Conservation (phyloP, 2,888 invertebrate genomes). For the Caenorhabditis sp. region DNA sequence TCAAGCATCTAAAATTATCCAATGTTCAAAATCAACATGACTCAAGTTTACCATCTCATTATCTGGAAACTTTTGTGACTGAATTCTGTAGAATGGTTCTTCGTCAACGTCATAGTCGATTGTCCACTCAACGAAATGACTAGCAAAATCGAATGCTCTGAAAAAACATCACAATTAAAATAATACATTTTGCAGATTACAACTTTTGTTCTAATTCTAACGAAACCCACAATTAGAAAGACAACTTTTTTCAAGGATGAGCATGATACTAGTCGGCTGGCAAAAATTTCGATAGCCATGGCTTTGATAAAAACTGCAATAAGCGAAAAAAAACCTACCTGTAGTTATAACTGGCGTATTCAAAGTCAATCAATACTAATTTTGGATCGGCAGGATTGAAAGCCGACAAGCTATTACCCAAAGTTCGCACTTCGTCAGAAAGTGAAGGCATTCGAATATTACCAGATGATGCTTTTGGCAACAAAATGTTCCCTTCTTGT, state of each 20-base stretch:
- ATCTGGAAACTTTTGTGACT: constrained; percentile 43
- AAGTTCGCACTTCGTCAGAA: constrained; percentile 52
- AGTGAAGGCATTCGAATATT: constrained; percentile 66
- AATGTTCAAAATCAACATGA: too few species aligned
- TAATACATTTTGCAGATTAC: too few species aligned
- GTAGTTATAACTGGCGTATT: constrained; percentile 93
- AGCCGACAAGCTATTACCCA: constrained; percentile 60
- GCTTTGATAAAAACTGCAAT: neutral
- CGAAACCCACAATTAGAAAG: too few species aligned
- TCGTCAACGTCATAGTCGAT: constrained; percentile 85
- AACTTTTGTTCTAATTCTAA: neutral
- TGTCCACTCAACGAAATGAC: constrained; percentile 89
- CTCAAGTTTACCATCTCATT: constrained; percentile 45
- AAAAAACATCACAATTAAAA: too few species aligned
- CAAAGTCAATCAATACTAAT: constrained; percentile 88
- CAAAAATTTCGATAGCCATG: too few species aligned
- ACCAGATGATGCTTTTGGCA: constrained; percentile 70
- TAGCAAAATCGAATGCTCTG: constrained; percentile 89
- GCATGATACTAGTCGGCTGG: too few species aligned
- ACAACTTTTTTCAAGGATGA: too few species aligned
- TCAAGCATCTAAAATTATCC: constrained; percentile 47
- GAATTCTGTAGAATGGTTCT: constrained; percentile 81
- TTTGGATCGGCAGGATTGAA: constrained; percentile 68
- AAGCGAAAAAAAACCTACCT: too few species aligned
- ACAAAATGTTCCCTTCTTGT: constrained; percentile 72